Conservation (phyloP, 2,113 vertebrate species). For the Apodemus sylvaticus region DNA sequence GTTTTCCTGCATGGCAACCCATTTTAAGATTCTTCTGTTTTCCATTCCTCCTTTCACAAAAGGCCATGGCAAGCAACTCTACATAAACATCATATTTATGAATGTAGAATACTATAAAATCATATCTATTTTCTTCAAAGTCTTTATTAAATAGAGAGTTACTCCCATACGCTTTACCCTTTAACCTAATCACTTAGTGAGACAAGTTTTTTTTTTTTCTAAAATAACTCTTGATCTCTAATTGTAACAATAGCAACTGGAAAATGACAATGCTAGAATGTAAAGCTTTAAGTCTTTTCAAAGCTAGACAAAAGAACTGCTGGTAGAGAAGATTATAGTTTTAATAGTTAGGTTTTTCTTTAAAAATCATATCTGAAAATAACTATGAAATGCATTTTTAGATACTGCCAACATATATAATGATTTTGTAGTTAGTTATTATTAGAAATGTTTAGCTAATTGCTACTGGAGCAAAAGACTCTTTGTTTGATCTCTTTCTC, state of each 20-base stretch:
- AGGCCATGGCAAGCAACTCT: not conserved
- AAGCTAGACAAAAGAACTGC: not conserved
- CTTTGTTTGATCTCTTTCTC: not conserved
- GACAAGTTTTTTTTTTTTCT: not conserved
- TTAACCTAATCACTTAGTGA: not conserved
- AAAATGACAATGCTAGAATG: not conserved
- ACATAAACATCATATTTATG: not conserved
- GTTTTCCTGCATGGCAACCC: not conserved
- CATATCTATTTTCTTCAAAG: not conserved
- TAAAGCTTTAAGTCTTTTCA: not conserved
- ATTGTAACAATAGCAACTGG: not conserved
- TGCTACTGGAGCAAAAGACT: not conserved
- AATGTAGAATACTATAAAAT: not conserved
- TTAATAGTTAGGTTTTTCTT: not conserved
- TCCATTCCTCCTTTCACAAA: not conserved
- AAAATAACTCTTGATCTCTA: not conserved
- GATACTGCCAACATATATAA: not conserved
- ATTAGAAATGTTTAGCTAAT: not conserved
- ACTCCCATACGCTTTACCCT: not conserved
- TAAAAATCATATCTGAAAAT: not conserved
- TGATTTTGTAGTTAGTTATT: not conserved
- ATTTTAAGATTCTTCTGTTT: not conserved
- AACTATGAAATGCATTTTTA: not conserved
- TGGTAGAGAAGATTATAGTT: not conserved
- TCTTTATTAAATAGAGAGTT: not conserved